Base-by-base conservation (phyloP, 2,888 invertebrate genomes). In the Stegophylla sp. region DNA sequence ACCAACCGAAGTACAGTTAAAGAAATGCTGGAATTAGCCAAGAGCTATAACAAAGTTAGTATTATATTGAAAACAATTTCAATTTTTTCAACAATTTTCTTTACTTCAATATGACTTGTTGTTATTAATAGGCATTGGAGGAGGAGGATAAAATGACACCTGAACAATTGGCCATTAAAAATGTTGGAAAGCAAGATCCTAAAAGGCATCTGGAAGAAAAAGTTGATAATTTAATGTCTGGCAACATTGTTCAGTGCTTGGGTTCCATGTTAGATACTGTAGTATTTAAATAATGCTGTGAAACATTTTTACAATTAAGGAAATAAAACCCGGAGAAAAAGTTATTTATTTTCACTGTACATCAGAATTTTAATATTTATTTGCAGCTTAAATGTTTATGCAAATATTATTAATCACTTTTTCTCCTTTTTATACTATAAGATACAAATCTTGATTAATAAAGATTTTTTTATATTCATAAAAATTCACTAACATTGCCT, bases 81-180 rank as follows among this genome's bases (percentile, higher is more conserved):
- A 15, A 72, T 82, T 64, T 53, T 45, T n/a, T n/a, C n/a, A n/a
- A n/a, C n/a, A n/a, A n/a, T n/a, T n/a, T 28, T 28, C 12, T 20
- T 74, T 41, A 12, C 17, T 61, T 23, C 43, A 26, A 69, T 66
- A 23, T 59, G 34, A 41, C 41, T 12, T 20, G 20, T 41, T 28
- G 34, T 64, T 20, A 41, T 43, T n/a, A n/a, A 41, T 12, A 92
- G 90, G 95, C 98, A 10, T 88, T 99, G 83, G 98, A 99, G 88
- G 99, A 99, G 85, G 99, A 99, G 87, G 98, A 99, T 86, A 98
- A 97, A 87, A 98, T 99, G 98, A 98, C 98, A 4, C 96, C 97
- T 1, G 98, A 98, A 87, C 98, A 99, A 87, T 88, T 99, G 87
- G 99, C 98, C 26, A 98, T 99, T 86, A 99, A 99, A 88, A 99